Percentiles rank a stretch among this genome's conserved stretches.
Conservation (phyloP, 2,888 invertebrate genomes). For the Acrobasis consociella region DNA sequence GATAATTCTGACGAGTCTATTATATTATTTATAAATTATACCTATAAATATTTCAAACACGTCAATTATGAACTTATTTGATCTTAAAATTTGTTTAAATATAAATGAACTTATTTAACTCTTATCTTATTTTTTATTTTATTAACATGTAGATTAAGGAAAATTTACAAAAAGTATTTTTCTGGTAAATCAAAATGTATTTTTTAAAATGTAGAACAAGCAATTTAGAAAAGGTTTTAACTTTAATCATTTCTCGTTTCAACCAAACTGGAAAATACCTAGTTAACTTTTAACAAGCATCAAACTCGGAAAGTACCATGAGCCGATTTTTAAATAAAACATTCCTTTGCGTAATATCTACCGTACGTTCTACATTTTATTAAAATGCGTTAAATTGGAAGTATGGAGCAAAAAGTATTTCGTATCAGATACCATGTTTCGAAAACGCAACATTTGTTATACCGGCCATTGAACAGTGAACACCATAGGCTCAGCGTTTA, state of each 20-base stretch:
- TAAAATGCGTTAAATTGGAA: slow-evolving; percentile 22
- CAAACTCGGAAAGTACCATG: slow-evolving; percentile 12
- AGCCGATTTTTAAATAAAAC: slow-evolving; percentile 12
- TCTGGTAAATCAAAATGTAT: too few species aligned
- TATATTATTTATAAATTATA: too few species aligned
- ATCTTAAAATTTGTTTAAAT: too few species aligned
- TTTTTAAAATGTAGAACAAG: too few species aligned
- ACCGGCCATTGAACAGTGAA: slow-evolving; percentile 55
- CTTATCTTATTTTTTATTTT: too few species aligned
- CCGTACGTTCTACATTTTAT: slow-evolving; percentile 11
- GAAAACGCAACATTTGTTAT: slow-evolving; percentile 38
- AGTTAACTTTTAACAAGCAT: slow-evolving; percentile 15
- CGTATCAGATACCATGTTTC: slow-evolving; percentile 25
- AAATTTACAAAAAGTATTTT: too few species aligned
- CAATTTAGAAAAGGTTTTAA: background rate
- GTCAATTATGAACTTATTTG: background rate
- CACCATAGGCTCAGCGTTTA: slow-evolving; percentile 61
- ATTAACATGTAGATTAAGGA: too few species aligned
- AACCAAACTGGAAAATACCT: background rate
- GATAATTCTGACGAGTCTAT: slow-evolving; percentile 13
- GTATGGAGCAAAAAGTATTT: slow-evolving; percentile 14
- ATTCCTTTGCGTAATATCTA: slow-evolving; percentile 18
- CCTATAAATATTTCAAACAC: too few species aligned
- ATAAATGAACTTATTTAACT: too few species aligned
- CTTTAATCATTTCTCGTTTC: background rate